Percentiles rank a stretch among this genome's conserved stretches.
These are phyloP conservation scores for Calcarius lapponicus DNA, from an alignment of 2,797 vertebrate species.

Conservation along the genomic window DNA sequence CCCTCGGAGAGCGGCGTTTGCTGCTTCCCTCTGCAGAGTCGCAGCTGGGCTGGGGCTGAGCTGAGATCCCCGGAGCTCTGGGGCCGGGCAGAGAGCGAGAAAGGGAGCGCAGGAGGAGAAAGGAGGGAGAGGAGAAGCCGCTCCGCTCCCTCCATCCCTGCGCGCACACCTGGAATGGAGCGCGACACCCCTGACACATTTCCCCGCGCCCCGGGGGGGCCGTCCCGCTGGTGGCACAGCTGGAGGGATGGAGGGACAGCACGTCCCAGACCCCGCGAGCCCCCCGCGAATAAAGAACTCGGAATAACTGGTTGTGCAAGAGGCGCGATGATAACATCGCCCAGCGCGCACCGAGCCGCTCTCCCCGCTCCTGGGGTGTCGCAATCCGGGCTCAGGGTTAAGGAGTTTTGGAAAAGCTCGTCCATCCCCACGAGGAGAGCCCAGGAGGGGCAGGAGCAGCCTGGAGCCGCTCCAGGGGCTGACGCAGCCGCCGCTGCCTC, in stretches of 20 bases:
- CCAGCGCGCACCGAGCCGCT: not conserved
- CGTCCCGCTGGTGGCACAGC: not conserved
- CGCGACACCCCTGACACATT: not conserved
- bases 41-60: not conserved
- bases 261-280: not conserved
- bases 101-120: not conserved
- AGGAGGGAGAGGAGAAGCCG: not conserved
- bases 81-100: not conserved
- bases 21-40: not conserved
- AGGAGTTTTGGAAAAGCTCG: slow-evolving; percentile 17
- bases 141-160: not conserved
- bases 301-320: slow-evolving; percentile 14
- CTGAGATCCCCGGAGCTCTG: not conserved
- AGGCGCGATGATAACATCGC: not conserved
- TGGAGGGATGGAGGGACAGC: not conserved
- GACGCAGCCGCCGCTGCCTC: not conserved
- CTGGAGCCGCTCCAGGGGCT: not conserved
- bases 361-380: not conserved
- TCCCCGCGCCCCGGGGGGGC: fast-evolving
- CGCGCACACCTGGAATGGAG: fast-evolving
- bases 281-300: fast-evolving
- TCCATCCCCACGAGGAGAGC: not conserved
- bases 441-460: not conserved
- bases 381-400: slow-evolving; percentile 55
- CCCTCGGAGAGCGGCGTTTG: not conserved